Evolutionary conservation across 2,888 invertebrate species (phyloP), one percentile per base, ranked within the genome.

Genomic region (Dicycla oo): DNA sequence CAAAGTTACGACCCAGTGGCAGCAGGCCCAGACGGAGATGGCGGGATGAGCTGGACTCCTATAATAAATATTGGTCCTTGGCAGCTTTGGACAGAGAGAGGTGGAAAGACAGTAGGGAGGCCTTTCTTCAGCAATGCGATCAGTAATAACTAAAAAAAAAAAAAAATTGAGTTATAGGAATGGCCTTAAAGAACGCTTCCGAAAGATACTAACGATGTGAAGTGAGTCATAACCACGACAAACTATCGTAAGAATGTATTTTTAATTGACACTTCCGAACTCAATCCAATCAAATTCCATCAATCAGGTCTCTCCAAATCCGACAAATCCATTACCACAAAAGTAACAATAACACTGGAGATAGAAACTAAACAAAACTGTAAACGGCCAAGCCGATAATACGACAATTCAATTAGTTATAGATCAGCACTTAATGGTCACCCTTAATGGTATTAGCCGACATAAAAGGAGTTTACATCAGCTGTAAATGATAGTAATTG

Each of bases 361-460:
- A 73, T 26, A n/a, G 26, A 69, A 60, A 61, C 34, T 54, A 23
- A 78, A 69, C 11, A 11, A 56, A 63, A 73, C 67, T 61, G 69
- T 82, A 67, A 77, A 80, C 63, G 60, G 51, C 20, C 45, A 26
- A 72, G 57, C 23, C 61, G 53, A 53, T 80, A 72, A 72, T 80
- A 68, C 67, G 67, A 78, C 61, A 81, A 80, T 73, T 83, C 80
- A 80, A 81, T 81, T 81, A 81, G 80, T 74, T 49, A 67, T 65
- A 58, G 58, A 69, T 80, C 57, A 68, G 47, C 51, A 30, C n/a
- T 69, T 80, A 76, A 81, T 80, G 61, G 76, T 20, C 23, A 61
- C 61, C 54, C 54, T n/a, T 76, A 76, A 73, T 73, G 72, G 49
- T 69, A 75, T 77, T 81, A 80, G 61, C 67, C 30, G 76, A 64